Conservation (phyloP, 1,140 invertebrate genomes). For the Plectrocnemia conspersa region DNA sequence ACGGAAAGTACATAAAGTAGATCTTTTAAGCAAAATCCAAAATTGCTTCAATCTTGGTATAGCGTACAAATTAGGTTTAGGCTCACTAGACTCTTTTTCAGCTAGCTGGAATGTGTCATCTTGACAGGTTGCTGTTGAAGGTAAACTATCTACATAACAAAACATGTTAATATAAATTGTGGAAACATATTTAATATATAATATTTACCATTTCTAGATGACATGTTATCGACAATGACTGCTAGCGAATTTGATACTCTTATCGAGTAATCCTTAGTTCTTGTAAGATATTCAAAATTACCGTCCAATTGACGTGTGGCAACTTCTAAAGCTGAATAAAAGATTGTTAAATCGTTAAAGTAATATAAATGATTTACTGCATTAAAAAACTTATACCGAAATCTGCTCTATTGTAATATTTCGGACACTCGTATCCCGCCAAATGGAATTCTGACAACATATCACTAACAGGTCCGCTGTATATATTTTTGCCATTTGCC, state of each 20-base stretch:
- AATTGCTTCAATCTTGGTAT: constrained; percentile 55
- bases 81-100: not conserved
- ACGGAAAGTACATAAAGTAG: constrained; percentile 57
- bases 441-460: constrained; percentile 49
- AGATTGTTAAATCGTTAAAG: not conserved
- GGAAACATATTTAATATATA: too few relatives aligned
- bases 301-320: constrained; percentile 41
- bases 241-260: not conserved
- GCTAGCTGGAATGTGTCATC: not conserved
- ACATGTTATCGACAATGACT: constrained; percentile 24
- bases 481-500: constrained; percentile 55
- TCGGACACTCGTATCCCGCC: constrained; percentile 56
- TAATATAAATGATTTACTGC: constrained; percentile 5
- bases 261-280: constrained; percentile 13
- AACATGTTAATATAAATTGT: too few relatives aligned
- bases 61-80: constrained; percentile 29
- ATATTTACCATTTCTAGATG: constrained; percentile 5
- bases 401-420: constrained; percentile 66
- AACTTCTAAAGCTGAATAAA: constrained; percentile 45
- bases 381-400: constrained; percentile 49
- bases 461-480: constrained; percentile 54
- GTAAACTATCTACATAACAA: too few relatives aligned
- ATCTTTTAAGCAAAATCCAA: constrained; percentile 55
- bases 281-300: constrained; percentile 37
- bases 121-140: constrained; percentile 2